Evolutionary conservation across 2,113 vertebrate genomes (phyloP), one percentile per base, ranked within the genome.

Genomic region (Terrapene triunguis): DNA sequence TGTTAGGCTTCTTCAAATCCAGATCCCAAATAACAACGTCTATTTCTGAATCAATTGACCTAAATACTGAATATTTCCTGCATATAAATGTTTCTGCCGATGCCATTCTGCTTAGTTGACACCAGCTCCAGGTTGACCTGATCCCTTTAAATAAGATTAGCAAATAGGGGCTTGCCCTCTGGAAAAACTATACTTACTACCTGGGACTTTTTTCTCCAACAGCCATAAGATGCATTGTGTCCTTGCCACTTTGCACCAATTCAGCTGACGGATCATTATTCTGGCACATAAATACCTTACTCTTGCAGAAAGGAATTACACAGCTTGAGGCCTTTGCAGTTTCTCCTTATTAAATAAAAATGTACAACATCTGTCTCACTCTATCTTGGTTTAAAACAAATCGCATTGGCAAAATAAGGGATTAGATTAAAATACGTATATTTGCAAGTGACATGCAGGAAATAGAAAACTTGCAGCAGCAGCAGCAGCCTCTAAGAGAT

Each of bases 231-330:
- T 42, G 25, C 92, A 84, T 80, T 27, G 84, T 25, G 69, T 59
- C 72, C 55, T 78, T 55, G 80, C 92, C 89, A 80, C 62, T 91
- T 86, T 24, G 57, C 91, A 85, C 86, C 59, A 44, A 3, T 89
- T 90, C 94, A 38, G 88, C 88, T 90, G 88, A 92, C 44, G 59
- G 82, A 48, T 92, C 95, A 65, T 96, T 93, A 87, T 93, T 84
- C 84, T 84, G 62, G 59, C 85, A 72, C 1, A 5, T 55, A 84
- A 94, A 84, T 47, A 82, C 79, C 91, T 38, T 78, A 10, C 54
- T 91, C 86, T 76, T 74, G 72, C 82, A 50, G 62, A 81, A 65
- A 65, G 82, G 44, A 54, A 93, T 91, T 0, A 42, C 44, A 85
- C 89, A 86, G 84, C 89, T 93, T 0, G 12, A 78, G 82, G 84